Conservation (phyloP, 2,113 vertebrate genomes). For the Heterocephalus glaber region DNA sequence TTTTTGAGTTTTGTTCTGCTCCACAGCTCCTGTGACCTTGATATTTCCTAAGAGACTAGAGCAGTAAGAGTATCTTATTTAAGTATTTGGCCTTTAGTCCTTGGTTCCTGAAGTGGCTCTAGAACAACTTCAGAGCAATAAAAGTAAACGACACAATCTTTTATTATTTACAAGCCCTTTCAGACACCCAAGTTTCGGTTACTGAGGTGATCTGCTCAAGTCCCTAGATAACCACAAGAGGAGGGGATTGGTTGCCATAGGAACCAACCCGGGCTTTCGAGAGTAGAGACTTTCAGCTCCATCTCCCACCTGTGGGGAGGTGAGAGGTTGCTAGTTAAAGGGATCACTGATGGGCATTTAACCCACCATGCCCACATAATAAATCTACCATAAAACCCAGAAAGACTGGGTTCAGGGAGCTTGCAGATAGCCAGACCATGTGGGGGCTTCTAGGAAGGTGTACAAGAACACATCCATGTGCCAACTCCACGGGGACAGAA, state of each 20-base stretch:
- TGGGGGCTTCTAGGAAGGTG: background rate
- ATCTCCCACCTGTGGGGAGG: background rate
- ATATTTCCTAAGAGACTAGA: background rate
- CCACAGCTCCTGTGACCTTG: background rate
- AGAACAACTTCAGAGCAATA: background rate
- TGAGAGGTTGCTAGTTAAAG: background rate
- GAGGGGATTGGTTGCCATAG: background rate
- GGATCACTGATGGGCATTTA: background rate
- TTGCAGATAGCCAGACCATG: too few relatives aligned
- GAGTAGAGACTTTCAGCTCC: background rate
- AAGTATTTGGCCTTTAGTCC: background rate
- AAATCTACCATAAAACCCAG: background rate
- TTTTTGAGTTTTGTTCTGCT: background rate
- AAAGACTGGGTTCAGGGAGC: background rate
- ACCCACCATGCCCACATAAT: background rate
- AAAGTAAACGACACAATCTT: background rate
- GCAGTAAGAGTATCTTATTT: background rate
- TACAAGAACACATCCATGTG: background rate
- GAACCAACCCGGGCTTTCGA: background rate
- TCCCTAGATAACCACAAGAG: too few relatives aligned
- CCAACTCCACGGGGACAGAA: background rate
- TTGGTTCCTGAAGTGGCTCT: background rate
- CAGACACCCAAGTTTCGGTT: background rate
- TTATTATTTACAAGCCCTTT: background rate
- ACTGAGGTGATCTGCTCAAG: background rate